Conservation (phyloP, 1,140 invertebrate species). For the Megathymus violae region DNA sequence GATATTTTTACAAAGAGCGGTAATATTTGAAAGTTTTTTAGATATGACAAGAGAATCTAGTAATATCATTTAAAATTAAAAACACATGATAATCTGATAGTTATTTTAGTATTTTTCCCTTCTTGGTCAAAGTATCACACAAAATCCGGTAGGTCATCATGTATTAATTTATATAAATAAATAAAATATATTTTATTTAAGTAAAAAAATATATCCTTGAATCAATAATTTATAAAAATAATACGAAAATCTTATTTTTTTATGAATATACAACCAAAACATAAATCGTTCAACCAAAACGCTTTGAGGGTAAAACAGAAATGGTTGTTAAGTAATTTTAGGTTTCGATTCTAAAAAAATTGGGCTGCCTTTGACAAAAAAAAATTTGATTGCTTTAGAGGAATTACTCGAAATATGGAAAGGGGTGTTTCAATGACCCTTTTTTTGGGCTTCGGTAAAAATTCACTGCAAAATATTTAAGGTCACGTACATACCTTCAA, state of each 20-base stretch:
- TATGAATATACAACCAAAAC: constrained; percentile 1
- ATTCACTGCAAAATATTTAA: not conserved
- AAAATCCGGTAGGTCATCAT: too few relatives aligned
- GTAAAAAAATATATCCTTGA: too few relatives aligned
- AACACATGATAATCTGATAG: too few relatives aligned
- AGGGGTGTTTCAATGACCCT: constrained; percentile 9
- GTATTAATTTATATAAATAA: too few relatives aligned
- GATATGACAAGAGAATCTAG: not conserved
- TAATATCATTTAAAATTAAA: too few relatives aligned
- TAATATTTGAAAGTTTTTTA: not conserved
- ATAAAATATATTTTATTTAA: too few relatives aligned
- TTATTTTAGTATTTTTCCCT: too few relatives aligned
- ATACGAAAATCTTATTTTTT: too few relatives aligned
- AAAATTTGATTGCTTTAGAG: constrained; percentile 11
- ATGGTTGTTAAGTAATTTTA: constrained; percentile 25
- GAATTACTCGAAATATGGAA: constrained; percentile 12
- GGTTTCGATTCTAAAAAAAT: constrained; percentile 10
- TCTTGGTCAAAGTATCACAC: too few relatives aligned
- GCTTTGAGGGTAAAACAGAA: constrained; percentile 29
- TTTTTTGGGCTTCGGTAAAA: not conserved
- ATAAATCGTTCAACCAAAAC: constrained; percentile 13
- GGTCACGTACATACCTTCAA: not conserved
- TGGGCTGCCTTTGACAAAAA: constrained; percentile 26
- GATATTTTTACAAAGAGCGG: not conserved
- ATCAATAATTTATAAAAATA: too few relatives aligned